Evolutionary conservation across 2,113 vertebrate species (phyloP).

Genomic region (Equus quagga): DNA sequence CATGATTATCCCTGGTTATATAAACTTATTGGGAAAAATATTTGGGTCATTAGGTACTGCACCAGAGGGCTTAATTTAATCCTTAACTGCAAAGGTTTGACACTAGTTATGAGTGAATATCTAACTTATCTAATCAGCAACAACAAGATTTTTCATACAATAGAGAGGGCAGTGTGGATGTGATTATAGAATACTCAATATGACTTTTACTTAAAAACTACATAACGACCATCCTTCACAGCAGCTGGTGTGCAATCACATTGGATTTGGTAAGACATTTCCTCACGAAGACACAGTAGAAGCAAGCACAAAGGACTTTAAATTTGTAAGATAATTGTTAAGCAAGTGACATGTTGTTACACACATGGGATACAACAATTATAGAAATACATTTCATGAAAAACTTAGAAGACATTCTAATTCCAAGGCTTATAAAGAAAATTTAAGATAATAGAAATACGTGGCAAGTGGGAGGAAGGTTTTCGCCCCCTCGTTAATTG

Average conservation of each 20-base stretch:
- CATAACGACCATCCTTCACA: neutral
- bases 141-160: slow-evolving; percentile 45
- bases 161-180: slow-evolving; percentile 43
- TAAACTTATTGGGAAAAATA: slow-evolving; percentile 73
- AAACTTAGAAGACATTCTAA: slow-evolving; percentile 51
- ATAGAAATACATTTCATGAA: slow-evolving; percentile 60
- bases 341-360: neutral
- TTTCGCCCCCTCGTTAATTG: neutral
- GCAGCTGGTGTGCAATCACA: neutral
- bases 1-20: slow-evolving; percentile 67
- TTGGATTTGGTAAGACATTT: slow-evolving; percentile 29
- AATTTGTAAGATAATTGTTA: slow-evolving; percentile 16
- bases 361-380: slow-evolving; percentile 6
- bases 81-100: slow-evolving; percentile 53
- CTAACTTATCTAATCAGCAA: slow-evolving; percentile 63
- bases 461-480: slow-evolving; percentile 6
- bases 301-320: slow-evolving; percentile 40
- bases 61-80: slow-evolving; percentile 70
- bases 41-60: slow-evolving; percentile 45
- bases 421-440: slow-evolving; percentile 42
- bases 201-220: slow-evolving; percentile 66
- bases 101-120: slow-evolving; percentile 73
- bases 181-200: slow-evolving; percentile 52
- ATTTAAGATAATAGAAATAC: slow-evolving; percentile 47
- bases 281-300: slow-evolving; percentile 42